These are phyloP conservation scores for Tangara arthus DNA, from an alignment of 2,797 vertebrate species.

Conservation along the genomic window DNA sequence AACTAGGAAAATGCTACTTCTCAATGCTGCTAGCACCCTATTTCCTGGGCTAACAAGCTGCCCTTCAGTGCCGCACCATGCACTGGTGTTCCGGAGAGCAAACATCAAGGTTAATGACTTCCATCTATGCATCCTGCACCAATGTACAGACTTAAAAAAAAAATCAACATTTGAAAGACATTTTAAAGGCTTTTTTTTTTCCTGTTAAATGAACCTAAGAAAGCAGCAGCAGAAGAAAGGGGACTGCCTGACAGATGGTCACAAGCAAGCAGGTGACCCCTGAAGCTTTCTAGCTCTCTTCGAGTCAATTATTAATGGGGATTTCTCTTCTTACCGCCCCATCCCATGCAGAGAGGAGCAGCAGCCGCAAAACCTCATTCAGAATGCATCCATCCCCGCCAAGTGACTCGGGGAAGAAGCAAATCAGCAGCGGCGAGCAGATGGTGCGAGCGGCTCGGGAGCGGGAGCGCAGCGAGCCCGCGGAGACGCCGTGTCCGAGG, in stretches of 20 bases:
- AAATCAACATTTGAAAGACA: neutral
- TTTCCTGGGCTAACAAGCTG: neutral
- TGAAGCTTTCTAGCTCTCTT: constrained; percentile 25
- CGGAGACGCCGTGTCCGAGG: neutral
- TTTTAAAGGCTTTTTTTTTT: rapidly evolving
- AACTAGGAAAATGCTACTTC: constrained; percentile 25
- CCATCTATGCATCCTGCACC: neutral
- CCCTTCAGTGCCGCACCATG: neutral
- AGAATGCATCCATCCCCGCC: neutral
- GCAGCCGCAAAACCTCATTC: constrained; percentile 3
- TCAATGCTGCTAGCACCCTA: neutral
- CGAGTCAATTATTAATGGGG: constrained; percentile 53
- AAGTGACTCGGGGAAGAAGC: neutral
- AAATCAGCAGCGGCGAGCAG: neutral
- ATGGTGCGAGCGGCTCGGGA: constrained; percentile 1
- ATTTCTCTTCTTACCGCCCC: constrained; percentile 65
- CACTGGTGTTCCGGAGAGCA: neutral
- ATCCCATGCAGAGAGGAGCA: constrained; percentile 49
- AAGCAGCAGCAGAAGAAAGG: neutral
- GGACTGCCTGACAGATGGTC: constrained; percentile 51
- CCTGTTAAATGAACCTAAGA: neutral
- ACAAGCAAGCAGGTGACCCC: constrained; percentile 41
- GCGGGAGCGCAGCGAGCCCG: neutral
- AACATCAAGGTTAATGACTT: neutral
- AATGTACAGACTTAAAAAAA: neutral